phyloP scores from a whole-genome alignment of 2,797 vertebrate species.

The Megalops cyprinoides region DNA sequence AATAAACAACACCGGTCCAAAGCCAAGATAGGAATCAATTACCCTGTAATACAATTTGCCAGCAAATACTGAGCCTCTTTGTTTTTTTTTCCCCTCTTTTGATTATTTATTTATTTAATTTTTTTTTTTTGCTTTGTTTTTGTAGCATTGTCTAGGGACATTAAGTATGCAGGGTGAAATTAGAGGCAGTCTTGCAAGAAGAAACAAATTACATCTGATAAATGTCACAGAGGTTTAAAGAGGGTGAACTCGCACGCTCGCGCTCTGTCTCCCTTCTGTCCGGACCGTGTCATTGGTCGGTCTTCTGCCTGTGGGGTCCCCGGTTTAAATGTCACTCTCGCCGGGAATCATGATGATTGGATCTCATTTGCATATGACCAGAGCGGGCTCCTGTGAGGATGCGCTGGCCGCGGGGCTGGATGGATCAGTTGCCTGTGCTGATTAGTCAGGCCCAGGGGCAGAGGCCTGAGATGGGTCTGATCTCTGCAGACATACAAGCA shows the following conservation, averaged over 20 bases:
- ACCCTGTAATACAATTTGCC: not conserved
- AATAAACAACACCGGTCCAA: not conserved
- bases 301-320: not conserved
- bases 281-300: not conserved
- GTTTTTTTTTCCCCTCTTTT: not conserved
- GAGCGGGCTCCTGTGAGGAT: not conserved
- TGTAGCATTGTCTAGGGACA: not conserved
- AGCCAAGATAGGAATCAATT: not conserved
- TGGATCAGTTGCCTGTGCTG: not conserved
- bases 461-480: not conserved
- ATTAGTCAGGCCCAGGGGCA: not conserved
- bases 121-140: not conserved
- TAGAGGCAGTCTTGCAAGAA: not conserved
- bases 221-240: not conserved
- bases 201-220: not conserved
- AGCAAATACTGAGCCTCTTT: not conserved
- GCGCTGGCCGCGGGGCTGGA: too few species aligned
- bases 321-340: not conserved
- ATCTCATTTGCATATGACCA: slow-evolving; percentile 1
- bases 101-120: not conserved
- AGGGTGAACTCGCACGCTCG: not conserved
- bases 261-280: not conserved
- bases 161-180: slow-evolving; percentile 14
- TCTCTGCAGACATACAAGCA: too few species aligned
- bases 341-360: not conserved